A percentile compares a stretch with the other conserved stretches of the same genome.
phyloP scores from a whole-genome alignment of 2,888 invertebrate genomes.

The Aphelenchoides bicaudatus region DNA sequence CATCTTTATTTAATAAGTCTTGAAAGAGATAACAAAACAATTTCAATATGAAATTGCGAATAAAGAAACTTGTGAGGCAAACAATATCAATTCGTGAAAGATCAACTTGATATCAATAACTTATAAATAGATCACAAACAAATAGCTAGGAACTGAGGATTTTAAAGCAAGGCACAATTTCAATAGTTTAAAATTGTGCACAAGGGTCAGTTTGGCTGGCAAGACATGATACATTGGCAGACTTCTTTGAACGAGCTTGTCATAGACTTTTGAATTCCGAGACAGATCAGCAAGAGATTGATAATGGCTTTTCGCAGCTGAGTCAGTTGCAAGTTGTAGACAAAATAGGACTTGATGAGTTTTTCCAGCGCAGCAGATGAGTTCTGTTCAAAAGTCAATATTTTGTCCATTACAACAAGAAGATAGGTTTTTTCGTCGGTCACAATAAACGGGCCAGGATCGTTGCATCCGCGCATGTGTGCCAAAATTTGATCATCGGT shows the following conservation, averaged over 20 bases:
- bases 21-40: no score
- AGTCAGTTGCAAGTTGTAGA: conserved; percentile 4
- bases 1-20: no score
- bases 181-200: neutral
- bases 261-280: conserved; percentile 4
- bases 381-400: conserved; percentile 3
- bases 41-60: no score
- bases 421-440: conserved; percentile 8
- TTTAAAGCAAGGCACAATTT: neutral
- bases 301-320: conserved; percentile 9
- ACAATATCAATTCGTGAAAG: no score
- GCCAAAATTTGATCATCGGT: neutral
- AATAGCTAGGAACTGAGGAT: neutral
- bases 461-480: conserved; percentile 9
- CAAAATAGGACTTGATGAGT: conserved; percentile 15
- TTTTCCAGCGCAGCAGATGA: conserved; percentile 17
- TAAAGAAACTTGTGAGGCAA: no score
- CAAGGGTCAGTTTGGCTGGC: neutral
- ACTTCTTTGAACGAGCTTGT: conserved; percentile 8
- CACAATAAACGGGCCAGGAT: conserved; percentile 16
- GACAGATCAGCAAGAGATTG: conserved; percentile 7
- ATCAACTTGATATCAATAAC: no score
- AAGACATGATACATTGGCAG: conserved; percentile 8
- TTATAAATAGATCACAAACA: no score
- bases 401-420: conserved; percentile 15